These are phyloP conservation scores for Tachysurus vachellii DNA, from an alignment of 2,113 vertebrate species.

Conservation along the genomic window DNA sequence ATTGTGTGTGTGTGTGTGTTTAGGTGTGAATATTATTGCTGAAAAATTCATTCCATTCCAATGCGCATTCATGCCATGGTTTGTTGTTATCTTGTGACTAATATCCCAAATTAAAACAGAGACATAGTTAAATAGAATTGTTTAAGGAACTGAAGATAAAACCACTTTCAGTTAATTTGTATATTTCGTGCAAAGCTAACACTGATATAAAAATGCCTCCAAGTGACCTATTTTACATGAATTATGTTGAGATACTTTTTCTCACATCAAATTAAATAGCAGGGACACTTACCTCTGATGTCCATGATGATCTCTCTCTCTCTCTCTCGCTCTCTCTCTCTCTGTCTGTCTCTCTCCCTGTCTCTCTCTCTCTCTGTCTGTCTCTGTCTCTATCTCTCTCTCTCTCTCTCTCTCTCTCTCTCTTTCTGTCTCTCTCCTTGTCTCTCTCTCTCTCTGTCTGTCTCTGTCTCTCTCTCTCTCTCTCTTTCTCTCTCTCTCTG, in stretches of 20 bases:
- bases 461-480: background rate
- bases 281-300: conserved; percentile 8
- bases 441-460: background rate
- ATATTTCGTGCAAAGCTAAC: background rate
- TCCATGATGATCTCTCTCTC: conserved; percentile 3
- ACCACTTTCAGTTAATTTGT: background rate
- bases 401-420: background rate
- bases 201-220: background rate
- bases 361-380: background rate
- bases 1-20: background rate
- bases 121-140: background rate
- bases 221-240: background rate
- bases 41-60: too few species aligned
- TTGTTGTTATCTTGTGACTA: background rate
- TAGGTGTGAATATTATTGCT: background rate
- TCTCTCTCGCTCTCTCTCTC: background rate
- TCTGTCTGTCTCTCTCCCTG: background rate
- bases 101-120: background rate
- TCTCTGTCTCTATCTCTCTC: too few species aligned
- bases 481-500: background rate
- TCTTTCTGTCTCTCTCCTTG: background rate
- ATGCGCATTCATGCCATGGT: background rate
- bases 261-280: background rate
- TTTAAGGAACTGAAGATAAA: background rate
- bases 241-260: conserved; percentile 6